Evolutionary conservation across 2,113 vertebrate species (phyloP), one percentile per base, ranked within the genome.

Genomic region (Centropus bengalensis): DNA sequence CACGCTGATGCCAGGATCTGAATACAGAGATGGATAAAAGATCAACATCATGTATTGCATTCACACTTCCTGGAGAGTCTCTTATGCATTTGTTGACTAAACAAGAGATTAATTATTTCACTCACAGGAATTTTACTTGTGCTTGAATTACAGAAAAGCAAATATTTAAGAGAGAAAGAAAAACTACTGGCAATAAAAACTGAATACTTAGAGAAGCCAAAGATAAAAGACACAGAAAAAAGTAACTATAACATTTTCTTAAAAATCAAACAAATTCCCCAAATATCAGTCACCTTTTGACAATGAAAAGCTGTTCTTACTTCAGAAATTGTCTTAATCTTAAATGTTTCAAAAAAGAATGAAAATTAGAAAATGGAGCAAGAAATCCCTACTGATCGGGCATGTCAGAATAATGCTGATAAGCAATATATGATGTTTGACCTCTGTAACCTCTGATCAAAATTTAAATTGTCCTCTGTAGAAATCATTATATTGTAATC

Each of bases 401-500:
- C 20, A 63, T 59, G 74, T 73, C 75, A 89, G 63, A 40, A 76
- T 85, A 85, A 86, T 49, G 30, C n/a, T 79, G 81, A 88, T 56
- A 79, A 55, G 27, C 45, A 81, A 95, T 86, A 59, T 38, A 89
- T 95, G 38, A 82, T 67, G 45, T 88, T 86, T 95, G 91, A 95
- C 91, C 84, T 82, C 5, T 18, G n/a, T 55, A 74, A 95, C 79
- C 89, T 95, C 75, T 44, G 83, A 94, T 83, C 42, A 6, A 96
- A 95, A 95, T 78, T 85, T 85, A 93, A 94, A 96, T 96, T 81
- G 77, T 59, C 80, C 60, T 91, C 70, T 89, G 71, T 47, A 96
- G 88, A 94, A 95, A 92, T 82, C 67, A 89, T 95, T 93, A 82
- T 42, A 88, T 84, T 63, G 38, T 70, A 96, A 96, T 96, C 91